phyloP scores from a whole-genome alignment of 2,797 vertebrate species.

The Clarias platycephalus region DNA sequence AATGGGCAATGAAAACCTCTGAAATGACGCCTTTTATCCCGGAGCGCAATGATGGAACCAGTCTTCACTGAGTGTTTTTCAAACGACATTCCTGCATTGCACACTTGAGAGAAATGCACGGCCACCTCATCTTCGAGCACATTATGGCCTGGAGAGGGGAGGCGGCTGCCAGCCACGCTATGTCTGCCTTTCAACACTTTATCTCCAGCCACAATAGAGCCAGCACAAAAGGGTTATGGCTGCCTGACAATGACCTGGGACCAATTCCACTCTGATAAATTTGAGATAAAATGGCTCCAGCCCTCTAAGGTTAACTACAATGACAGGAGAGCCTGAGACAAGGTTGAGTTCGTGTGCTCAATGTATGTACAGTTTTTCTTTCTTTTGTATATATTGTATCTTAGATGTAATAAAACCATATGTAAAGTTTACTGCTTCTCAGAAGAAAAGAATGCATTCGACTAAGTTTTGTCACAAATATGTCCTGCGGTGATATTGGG shows the following conservation, averaged over 20 bases:
- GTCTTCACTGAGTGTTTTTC: constrained; percentile 56
- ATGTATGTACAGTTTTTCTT: background rate
- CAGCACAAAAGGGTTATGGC: constrained; percentile 59
- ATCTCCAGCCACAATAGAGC: constrained; percentile 58
- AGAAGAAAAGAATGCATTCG: background rate
- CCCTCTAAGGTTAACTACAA: constrained; percentile 62
- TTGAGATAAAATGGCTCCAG: constrained; percentile 66
- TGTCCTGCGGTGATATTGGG: constrained; percentile 56
- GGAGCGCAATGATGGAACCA: constrained; percentile 55
- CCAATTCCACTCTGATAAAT: constrained; percentile 64
- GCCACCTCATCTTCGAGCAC: constrained; percentile 49
- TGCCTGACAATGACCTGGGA: constrained; percentile 61
- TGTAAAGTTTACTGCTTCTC: background rate
- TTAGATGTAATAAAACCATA: background rate
- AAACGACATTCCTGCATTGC: constrained; percentile 51
- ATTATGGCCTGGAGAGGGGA: constrained; percentile 54
- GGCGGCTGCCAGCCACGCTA: constrained; percentile 25
- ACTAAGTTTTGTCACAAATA: constrained; percentile 36
- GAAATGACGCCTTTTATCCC: constrained; percentile 61
- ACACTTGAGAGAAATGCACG: constrained; percentile 52
- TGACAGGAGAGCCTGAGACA: background rate
- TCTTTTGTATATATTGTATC: background rate
- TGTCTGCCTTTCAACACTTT: constrained; percentile 53
- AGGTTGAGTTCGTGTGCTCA: background rate
- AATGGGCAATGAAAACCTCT: constrained; percentile 61